Conservation (phyloP, 2,888 invertebrate species). For the Spisula subtruncata region DNA sequence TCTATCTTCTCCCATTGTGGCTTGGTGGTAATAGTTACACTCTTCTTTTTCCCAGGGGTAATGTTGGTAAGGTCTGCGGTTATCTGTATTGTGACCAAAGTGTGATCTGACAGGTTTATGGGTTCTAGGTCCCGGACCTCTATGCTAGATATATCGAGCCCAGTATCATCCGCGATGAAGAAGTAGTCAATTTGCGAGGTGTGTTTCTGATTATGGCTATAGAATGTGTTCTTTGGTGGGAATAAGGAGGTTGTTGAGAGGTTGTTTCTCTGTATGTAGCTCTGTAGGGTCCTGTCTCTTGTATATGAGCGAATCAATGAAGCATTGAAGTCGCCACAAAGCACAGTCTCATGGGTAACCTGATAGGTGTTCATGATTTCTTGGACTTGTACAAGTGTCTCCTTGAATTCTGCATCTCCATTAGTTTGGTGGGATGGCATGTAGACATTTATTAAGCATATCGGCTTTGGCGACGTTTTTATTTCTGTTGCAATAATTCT, state of each 20-base stretch:
- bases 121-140: not conserved
- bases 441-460: not conserved
- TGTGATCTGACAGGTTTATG: not conserved
- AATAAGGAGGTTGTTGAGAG: not conserved
- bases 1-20: not conserved
- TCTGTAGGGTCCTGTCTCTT: not conserved
- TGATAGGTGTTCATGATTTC: not conserved
- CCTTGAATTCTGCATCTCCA: constrained; percentile 1
- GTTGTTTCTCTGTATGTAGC: not conserved
- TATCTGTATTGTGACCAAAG: not conserved
- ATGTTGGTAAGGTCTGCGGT: not conserved
- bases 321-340: constrained; percentile 8
- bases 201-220: not conserved
- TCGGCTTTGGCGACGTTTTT: not conserved
- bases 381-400: not conserved
- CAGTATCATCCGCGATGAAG: not conserved
- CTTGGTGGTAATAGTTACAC: not conserved
- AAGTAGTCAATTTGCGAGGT: constrained; percentile 3
- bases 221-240: not conserved
- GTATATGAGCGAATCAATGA: not conserved
- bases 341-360: not conserved
- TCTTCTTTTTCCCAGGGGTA: not conserved
- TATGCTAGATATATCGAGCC: not conserved
- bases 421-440: not conserved
- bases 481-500: not conserved